Conservation (phyloP, 2,888 invertebrate genomes). For the Agrotis puta region DNA sequence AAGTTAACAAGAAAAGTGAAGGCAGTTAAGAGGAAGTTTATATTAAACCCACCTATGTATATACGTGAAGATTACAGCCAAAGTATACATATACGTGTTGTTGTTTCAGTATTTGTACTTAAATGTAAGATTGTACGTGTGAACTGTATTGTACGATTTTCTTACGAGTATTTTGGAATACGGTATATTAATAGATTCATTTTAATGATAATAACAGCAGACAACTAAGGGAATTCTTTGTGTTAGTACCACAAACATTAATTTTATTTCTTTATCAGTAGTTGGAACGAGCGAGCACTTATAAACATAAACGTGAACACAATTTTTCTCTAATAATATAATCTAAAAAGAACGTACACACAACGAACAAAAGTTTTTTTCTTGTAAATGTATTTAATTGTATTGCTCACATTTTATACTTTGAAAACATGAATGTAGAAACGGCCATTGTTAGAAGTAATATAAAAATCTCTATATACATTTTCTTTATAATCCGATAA, state of each 20-base stretch:
- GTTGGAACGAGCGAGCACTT: constrained; percentile 18
- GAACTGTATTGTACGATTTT: constrained; percentile 31
- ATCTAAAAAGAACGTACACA: too few relatives aligned
- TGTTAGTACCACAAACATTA: constrained; percentile 24
- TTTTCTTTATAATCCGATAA: constrained; percentile 21
- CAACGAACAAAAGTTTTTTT: background rate
- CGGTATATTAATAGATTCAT: too few relatives aligned
- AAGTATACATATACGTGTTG: constrained; percentile 27
- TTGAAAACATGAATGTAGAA: constrained; percentile 4
- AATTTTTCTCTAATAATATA: constrained; percentile 17
- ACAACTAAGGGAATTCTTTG: constrained; percentile 26
- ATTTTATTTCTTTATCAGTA: constrained; percentile 33
- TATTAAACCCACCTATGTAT: constrained; percentile 49
- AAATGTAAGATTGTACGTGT: constrained; percentile 42
- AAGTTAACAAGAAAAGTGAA: constrained; percentile 64
- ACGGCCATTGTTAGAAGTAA: background rate
- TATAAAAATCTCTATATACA: constrained; percentile 1
- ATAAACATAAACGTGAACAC: constrained; percentile 11
- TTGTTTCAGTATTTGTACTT: constrained; percentile 22
- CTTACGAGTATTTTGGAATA: constrained; percentile 38
- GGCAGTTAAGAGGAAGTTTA: constrained; percentile 61
- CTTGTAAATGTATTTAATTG: background rate
- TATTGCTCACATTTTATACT: background rate
- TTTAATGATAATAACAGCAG: constrained; percentile 33
- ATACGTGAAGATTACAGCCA: constrained; percentile 37